phyloP scores from a whole-genome alignment of 2,888 invertebrate species.

The Zaprionus obscuricornis region DNA sequence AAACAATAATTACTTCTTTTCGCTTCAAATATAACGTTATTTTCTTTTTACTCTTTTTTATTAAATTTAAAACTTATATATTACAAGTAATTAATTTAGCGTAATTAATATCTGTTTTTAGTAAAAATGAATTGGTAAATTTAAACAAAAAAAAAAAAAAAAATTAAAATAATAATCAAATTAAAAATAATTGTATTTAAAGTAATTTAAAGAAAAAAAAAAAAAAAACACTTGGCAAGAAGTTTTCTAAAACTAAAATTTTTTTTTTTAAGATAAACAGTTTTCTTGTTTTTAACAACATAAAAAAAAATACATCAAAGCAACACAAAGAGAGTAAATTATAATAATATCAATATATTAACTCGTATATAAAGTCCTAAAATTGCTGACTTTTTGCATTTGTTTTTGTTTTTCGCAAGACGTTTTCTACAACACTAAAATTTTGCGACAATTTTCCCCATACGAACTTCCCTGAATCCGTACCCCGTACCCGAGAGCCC shows the following conservation, averaged over 20 bases:
- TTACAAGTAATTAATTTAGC: constrained; percentile 75
- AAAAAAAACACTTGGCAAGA: constrained; percentile 45
- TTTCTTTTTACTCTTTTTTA: constrained; percentile 57
- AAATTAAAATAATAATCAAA: constrained; percentile 28
- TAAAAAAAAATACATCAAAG: constrained; percentile 52
- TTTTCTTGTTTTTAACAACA: constrained; percentile 79
- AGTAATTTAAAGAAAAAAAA: constrained; percentile 75
- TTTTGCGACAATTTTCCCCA: constrained; percentile 60
- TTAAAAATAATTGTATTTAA: constrained; percentile 53
- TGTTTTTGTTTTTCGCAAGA: constrained; percentile 81
- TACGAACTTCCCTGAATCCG: constrained; percentile 34
- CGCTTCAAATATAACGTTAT: constrained; percentile 65
- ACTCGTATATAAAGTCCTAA: constrained; percentile 63
- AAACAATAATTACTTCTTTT: constrained; percentile 50
- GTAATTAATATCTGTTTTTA: constrained; percentile 75
- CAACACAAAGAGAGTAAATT: constrained; percentile 49
- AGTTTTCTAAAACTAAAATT: constrained; percentile 57
- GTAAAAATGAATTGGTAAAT: constrained; percentile 65
- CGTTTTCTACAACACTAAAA: constrained; percentile 64
- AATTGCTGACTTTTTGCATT: constrained; percentile 77
- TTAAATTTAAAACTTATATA: constrained; percentile 71
- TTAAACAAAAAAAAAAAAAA: constrained; percentile 48
- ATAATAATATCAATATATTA: constrained; percentile 63
- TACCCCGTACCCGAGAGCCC: constrained; percentile 25
- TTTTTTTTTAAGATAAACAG: constrained; percentile 62